Base-by-base conservation (phyloP, 2,797 vertebrate genomes). In the Glossophaga mutica region DNA sequence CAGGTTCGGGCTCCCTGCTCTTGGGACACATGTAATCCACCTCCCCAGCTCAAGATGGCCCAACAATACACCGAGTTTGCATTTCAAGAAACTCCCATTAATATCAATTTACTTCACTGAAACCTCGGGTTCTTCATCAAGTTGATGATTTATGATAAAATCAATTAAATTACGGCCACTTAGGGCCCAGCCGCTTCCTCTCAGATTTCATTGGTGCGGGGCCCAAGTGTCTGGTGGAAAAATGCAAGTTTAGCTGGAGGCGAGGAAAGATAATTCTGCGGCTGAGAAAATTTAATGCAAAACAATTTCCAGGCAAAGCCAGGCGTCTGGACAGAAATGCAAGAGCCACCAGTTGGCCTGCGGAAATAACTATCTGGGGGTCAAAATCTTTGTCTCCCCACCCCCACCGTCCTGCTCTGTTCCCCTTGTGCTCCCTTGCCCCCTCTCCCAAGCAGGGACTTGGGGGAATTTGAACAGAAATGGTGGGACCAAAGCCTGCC, bases 101-200 rank as follows among this genome's bases (percentile, higher is more conserved):
- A 98, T 98, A 98, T 99, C 98, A 98, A 98, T 99, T 98, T 98
- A 98, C 98, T 98, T 98, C 98, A 98, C 97, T 98, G 98, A 98
- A 98, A 98, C 98, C 98, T 98, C 95, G 95, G 98, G 97, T 98
- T 98, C 98, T 98, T 98, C 98, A 97, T 98, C 98, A 98, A 99
- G 98, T 99, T 99, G 99, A 99, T 99, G 99, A 99, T 99, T 98
- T 99, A 99, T 99, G 98, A 99, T 98, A 98, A 99, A 99, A 99
- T 99, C 99, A 98, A 99, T 99, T 98, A 98, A 98, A 99, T 98
- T 98, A 98, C 96, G 97, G 98, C 98, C 98, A 98, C 98, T 98
- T 97, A 98, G 98, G 98, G 98, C 98, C 98, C 98, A 99, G 99
- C 98, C 98, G 99, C 98, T 99, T 99, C 98, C 98, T 98, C 99